Evolutionary conservation across 2,797 vertebrate genomes (phyloP).

Genomic region (Coreius guichenoti): DNA sequence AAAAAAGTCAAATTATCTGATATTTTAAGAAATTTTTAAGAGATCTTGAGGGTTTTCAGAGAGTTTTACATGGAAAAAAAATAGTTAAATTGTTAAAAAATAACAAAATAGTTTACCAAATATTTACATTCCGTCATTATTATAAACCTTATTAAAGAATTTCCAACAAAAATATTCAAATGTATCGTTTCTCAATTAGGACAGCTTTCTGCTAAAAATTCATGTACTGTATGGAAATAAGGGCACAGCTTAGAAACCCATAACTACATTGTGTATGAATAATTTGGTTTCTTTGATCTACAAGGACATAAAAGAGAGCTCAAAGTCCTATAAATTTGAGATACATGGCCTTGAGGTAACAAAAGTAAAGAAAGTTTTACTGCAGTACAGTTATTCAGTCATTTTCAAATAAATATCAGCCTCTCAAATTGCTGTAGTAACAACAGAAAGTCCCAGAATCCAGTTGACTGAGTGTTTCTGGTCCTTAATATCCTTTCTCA

Average conservation of each 20-base stretch:
- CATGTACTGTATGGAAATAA: background rate
- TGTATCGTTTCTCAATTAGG: background rate
- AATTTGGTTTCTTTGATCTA: background rate
- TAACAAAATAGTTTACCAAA: background rate
- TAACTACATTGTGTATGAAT: background rate
- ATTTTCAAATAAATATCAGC: conserved; percentile 23
- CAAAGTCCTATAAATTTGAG: conserved; percentile 20
- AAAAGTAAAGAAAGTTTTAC: background rate
- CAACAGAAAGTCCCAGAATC: conserved; percentile 32
- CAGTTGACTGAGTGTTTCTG: conserved; percentile 32
- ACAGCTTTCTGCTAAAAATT: background rate
- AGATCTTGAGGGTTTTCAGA: too few species aligned
- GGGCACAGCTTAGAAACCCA: background rate
- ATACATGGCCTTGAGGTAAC: background rate
- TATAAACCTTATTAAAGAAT: background rate
- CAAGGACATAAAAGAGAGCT: conserved; percentile 20
- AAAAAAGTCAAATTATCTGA: background rate
- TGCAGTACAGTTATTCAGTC: conserved; percentile 25
- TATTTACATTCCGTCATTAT: background rate
- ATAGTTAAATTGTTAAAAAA: too few species aligned
- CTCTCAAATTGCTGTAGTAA: conserved; percentile 35
- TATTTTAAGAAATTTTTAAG: too few species aligned
- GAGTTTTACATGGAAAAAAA: background rate
- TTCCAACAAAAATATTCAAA: background rate
- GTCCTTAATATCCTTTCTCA: conserved; percentile 35